Conservation (phyloP, 1,140 invertebrate genomes). For the Gonatopus flavifemur region DNA sequence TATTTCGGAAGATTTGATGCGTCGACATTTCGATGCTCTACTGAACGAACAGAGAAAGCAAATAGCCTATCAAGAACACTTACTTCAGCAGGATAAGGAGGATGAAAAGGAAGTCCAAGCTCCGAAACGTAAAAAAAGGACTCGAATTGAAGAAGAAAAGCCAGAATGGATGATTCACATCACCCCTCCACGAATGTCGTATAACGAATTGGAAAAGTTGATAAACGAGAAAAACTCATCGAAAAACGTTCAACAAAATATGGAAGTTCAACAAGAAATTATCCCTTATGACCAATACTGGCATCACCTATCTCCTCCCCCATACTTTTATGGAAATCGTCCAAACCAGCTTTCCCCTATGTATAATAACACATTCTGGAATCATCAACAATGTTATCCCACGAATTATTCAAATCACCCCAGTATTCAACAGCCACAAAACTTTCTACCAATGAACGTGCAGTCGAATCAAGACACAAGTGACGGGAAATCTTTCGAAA, state of each 20-base stretch:
- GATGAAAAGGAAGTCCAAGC: background rate
- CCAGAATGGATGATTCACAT: conserved; percentile 47
- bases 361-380: too few relatives aligned
- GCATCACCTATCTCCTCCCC: background rate
- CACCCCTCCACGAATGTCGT: conserved; percentile 38
- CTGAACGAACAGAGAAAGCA: conserved; percentile 44
- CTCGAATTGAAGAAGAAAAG: conserved; percentile 28
- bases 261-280: background rate
- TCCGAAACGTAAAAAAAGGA: conserved; percentile 1
- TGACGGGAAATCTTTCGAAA: too few relatives aligned
- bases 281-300: background rate
- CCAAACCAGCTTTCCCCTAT: too few relatives aligned
- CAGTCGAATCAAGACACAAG: too few relatives aligned
- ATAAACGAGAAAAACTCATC: background rate
- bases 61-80: conserved; percentile 27
- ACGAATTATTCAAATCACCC: too few relatives aligned
- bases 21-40: conserved; percentile 42
- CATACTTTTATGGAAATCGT: background rate
- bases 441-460: too few relatives aligned
- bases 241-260: background rate
- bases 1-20: conserved; percentile 37
- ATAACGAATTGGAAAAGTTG: conserved; percentile 26
- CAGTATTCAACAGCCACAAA: too few relatives aligned
- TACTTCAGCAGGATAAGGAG: conserved; percentile 5
- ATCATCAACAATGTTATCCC: conserved; percentile 7